Base-by-base conservation (phyloP, 2,797 vertebrate species). In the Limosa lapponica region DNA sequence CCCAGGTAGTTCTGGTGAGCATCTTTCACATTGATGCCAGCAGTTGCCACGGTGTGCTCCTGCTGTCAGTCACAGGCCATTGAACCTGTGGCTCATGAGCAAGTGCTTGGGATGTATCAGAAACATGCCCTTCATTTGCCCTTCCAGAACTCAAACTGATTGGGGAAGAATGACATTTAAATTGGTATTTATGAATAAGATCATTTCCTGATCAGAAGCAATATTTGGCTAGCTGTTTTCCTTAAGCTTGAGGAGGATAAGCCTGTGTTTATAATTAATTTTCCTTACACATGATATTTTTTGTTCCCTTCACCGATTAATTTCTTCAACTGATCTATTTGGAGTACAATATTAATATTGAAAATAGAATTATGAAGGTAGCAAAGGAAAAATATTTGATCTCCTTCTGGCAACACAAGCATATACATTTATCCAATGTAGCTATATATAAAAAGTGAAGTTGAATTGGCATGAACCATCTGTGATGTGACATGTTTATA, bases 291-390 rank as follows among this genome's bases (percentile, higher is more conserved):
- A 0, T 84, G n/a, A 3, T 67, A 19, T 64, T 73, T 70, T 69
- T 83, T 62, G 34, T 77, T 83, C 39, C 24, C 19, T 72, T 84
- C n/a, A n/a, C 67, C 91, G 90, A 89, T 93, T 85, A 72, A 82
- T 92, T 90, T 87, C 44, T 92, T 94, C 69, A 85, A 10, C 49
- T 72, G 39, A 85, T 82, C 81, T 87, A 34, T 74, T 64, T 91
- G 52, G 74, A 94, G 49, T 82, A 30, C 57, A 73, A 82, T 46
- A 87, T 90, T 67, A 87, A 93, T 85, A 87, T 44, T 91, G 72
- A 93, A 92, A 87, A 85, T 20, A 80, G 41, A 94, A 64, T 85
- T 71, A 87, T 18, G 58, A 90, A 94, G 37, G 36, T 64, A 82
- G 62, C 41, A 87, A 80, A 87, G 19, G 69, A 69, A 91, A 92